phyloP scores from a whole-genome alignment of 2,797 vertebrate species.

The Diceros bicornis region DNA sequence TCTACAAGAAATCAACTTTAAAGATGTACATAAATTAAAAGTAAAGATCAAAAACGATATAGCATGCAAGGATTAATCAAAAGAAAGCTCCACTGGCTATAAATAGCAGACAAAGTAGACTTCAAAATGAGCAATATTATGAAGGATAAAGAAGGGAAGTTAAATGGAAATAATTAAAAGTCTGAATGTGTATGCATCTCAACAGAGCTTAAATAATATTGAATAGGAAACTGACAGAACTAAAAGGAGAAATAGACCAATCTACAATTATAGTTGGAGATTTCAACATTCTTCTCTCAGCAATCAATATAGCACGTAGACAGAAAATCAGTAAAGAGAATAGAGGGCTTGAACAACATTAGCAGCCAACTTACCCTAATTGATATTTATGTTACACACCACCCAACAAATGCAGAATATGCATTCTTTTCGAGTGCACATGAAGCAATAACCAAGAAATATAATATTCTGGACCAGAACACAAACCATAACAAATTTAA shows the following conservation, averaged over 20 bases:
- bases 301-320: background rate
- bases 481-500: background rate
- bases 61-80: background rate
- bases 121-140: background rate
- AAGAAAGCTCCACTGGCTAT: background rate
- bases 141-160: background rate
- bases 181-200: background rate
- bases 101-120: background rate
- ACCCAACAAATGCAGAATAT: background rate
- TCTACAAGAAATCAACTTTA: background rate
- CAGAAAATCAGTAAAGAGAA: conserved; percentile 34
- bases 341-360: background rate
- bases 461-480: background rate
- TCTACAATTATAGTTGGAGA: background rate
- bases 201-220: conserved; percentile 18
- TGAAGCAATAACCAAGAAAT: background rate
- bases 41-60: background rate
- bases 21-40: background rate
- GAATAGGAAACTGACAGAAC: background rate
- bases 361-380: background rate
- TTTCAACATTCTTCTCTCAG: background rate
- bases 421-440: background rate
- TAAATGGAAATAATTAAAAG: background rate
- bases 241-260: background rate
- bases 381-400: background rate